Evolutionary conservation across 2,888 invertebrate genomes (phyloP), one percentile per base, ranked within the genome.

Genomic region (Rhagonycha fulva): DNA sequence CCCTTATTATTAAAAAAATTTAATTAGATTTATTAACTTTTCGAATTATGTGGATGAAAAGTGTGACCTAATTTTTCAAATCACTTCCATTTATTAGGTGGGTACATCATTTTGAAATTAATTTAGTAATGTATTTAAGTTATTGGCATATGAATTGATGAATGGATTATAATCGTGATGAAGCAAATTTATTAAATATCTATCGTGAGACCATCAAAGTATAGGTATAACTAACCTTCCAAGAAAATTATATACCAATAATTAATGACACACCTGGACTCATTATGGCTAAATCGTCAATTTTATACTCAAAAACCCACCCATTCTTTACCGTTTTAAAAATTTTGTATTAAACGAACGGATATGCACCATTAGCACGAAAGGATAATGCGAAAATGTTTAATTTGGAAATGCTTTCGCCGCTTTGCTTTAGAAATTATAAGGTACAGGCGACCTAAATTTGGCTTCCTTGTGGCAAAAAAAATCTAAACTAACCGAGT

Each of bases 91-190:
- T 47, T 47, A 47, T 47, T 47, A 47, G 47, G n/a, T 47, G 3
- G 47, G 12, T 47, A 9, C 47, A 47, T 47, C 47, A 47, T 47
- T 47, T 26, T 23, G 24, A 66, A 66, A 66, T 66, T 66, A 66
- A 66, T 66, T 66, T 66, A 24, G 63, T 66, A 66, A 66, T 66
- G 63, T 24, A 86, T 86, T n/a, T n/a, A 84, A 83, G 82, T 83
- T 85, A 85, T 85, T 84, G 85, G 83, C 84, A 83, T 81, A 79
- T 76, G 77, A 82, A 80, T 82, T 82, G 76, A 83, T 82, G 82
- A 85, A 86, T 86, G 83, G 83, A 81, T 79, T 78, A 76, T 75
- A 82, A 83, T 83, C 85, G 84, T 85, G 85, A 82, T 81, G 82
- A 81, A 80, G 80, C 79, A 80, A 79, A 82, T 75, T 83, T 72